Base-by-base conservation (phyloP, 2,888 invertebrate species). In the Ceraclea dissimilis region DNA sequence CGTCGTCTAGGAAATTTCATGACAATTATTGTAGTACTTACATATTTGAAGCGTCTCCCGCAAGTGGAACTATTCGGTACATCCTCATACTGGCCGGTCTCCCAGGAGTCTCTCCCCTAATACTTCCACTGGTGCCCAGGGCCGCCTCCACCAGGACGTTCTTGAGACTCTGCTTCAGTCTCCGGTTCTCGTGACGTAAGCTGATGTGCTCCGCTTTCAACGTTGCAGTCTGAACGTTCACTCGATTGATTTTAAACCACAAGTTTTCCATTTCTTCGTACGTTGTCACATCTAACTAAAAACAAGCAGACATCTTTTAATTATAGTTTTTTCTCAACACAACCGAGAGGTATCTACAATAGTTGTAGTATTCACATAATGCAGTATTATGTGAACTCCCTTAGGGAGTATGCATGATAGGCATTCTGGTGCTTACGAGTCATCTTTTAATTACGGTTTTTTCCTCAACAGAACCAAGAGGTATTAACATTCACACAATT, bases 261-360 rank as follows among this genome's bases (percentile, higher is more conserved):
- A 90, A 88, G 63, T 83, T 84, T 61, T 85, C 84, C 75, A 90
- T 72, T 67, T 82, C 80, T 13, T 74, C 74, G 65, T 81, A 80
- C 50, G 79, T 73, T 48, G 74, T 78, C 61, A 76, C 76, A 64
- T 72, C 75, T 17, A 72, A 67, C 79, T 81, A 60, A 18, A 61
- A 63, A 5, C 17, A 26, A n/a, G n/a, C n/a, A n/a, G n/a, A n/a
- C n/a, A n/a, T n/a, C n/a, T n/a, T n/a, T n/a, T n/a, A n/a, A n/a
- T n/a, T n/a, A n/a, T n/a, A n/a, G n/a, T n/a, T n/a, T n/a, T n/a
- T n/a, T n/a, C n/a, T n/a, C n/a, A n/a, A n/a, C n/a, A n/a, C n/a
- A n/a, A n/a, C n/a, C n/a, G n/a, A n/a, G n/a, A n/a, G n/a, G n/a
- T n/a, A n/a, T n/a, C n/a, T n/a, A n/a, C n/a, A n/a, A n/a, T n/a